Percentiles rank a stretch among this genome's conserved stretches.
Conservation (phyloP, 2,888 invertebrate genomes). For the Thumatha senex region DNA sequence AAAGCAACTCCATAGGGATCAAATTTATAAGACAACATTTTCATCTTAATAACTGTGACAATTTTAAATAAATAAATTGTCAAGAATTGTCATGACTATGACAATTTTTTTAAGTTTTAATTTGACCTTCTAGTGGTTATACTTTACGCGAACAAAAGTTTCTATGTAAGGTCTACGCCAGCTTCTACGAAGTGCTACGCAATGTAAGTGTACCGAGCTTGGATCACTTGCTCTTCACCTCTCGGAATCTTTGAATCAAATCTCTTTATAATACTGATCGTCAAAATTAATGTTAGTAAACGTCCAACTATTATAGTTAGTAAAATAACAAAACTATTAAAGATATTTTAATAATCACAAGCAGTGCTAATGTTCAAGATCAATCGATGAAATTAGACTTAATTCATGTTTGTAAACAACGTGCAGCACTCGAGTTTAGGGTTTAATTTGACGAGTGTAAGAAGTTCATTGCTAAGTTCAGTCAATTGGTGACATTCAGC, state of each 20-base stretch:
- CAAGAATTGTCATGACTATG: no score
- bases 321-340: constrained; percentile 7
- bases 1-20: no score
- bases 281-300: no score
- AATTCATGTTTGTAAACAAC: constrained; percentile 74
- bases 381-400: constrained; percentile 52
- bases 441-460: constrained; percentile 59
- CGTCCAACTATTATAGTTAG: neutral
- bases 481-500: constrained; percentile 56
- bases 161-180: constrained; percentile 30
- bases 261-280: no score
- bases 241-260: no score
- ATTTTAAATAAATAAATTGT: no score
- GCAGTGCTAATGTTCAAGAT: constrained; percentile 31
- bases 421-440: constrained; percentile 43
- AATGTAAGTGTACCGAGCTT: neutral
- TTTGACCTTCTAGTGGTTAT: no score
- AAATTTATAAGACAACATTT: no score
- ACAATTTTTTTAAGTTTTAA: no score
- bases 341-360: constrained; percentile 27
- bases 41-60: no score
- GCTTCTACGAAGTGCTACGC: constrained; percentile 48
- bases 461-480: constrained; percentile 80
- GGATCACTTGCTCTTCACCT: neutral
- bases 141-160: no score